phyloP scores from a whole-genome alignment of 2,797 vertebrate genomes.

The Paramormyrops hopkinsi region DNA sequence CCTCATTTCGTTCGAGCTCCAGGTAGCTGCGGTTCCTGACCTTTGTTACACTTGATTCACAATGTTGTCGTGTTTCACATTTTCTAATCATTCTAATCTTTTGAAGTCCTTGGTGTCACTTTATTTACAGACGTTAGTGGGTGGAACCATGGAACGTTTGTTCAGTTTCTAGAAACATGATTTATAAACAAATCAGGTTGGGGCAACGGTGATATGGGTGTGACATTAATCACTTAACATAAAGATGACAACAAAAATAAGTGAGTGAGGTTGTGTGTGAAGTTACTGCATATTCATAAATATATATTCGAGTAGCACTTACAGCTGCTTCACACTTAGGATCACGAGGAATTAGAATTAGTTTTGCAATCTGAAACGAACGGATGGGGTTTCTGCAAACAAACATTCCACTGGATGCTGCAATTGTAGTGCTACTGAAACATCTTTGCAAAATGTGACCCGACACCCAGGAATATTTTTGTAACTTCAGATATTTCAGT shows the following conservation, averaged over 20 bases:
- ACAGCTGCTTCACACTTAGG: not conserved
- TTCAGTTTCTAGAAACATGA: not conserved
- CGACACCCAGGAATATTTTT: not conserved
- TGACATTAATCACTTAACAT: not conserved
- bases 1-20: not conserved
- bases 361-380: not conserved
- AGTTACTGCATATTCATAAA: not conserved
- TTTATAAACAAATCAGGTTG: not conserved
- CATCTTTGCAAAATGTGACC: not conserved
- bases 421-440: not conserved
- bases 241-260: not conserved
- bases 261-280: not conserved
- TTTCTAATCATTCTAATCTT: not conserved
- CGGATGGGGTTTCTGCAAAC: not conserved
- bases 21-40: not conserved
- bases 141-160: not conserved
- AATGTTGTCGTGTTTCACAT: not conserved
- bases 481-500: not conserved
- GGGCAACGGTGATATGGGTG: not conserved
- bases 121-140: slow-evolving; percentile 15
- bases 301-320: not conserved
- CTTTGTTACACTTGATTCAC: not conserved
- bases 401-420: not conserved
- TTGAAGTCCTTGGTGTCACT: not conserved
- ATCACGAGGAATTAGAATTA: not conserved